phyloP scores from a whole-genome alignment of 2,888 invertebrate species.

The Synergus japonicus region DNA sequence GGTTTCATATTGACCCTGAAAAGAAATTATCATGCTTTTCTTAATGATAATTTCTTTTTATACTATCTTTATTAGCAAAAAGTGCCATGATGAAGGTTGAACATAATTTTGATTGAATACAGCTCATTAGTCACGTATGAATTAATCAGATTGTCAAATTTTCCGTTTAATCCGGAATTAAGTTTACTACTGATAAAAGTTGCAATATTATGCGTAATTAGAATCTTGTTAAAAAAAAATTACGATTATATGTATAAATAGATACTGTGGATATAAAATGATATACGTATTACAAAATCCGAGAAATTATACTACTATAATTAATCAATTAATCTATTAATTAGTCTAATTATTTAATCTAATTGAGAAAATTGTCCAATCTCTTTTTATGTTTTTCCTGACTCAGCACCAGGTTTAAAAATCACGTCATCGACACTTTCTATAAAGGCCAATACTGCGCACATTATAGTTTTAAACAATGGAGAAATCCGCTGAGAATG shows the following conservation, averaged over 20 bases:
- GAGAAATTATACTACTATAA: background rate
- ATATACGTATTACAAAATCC: background rate
- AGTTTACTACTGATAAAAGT: background rate
- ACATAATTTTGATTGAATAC: background rate
- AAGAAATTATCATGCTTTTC: background rate
- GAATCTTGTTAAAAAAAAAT: background rate
- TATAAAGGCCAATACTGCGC: background rate
- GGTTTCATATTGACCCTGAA: background rate
- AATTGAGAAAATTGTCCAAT: background rate
- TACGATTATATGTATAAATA: background rate
- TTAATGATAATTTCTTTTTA: too few relatives aligned
- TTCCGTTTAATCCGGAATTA: background rate
- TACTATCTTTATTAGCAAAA: background rate
- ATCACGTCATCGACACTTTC: background rate
- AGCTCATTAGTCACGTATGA: background rate
- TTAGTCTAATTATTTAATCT: background rate
- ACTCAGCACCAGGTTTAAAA: conserved; percentile 7
- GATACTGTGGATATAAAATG: background rate
- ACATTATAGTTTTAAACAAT: background rate
- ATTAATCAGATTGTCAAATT: background rate
- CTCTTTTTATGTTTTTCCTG: background rate
- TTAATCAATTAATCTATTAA: background rate
- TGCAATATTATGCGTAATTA: background rate
- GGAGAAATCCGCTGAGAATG: background rate
- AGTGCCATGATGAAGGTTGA: background rate